phyloP scores from a whole-genome alignment of 2,888 invertebrate species.

The Sarcophaga variegata region DNA sequence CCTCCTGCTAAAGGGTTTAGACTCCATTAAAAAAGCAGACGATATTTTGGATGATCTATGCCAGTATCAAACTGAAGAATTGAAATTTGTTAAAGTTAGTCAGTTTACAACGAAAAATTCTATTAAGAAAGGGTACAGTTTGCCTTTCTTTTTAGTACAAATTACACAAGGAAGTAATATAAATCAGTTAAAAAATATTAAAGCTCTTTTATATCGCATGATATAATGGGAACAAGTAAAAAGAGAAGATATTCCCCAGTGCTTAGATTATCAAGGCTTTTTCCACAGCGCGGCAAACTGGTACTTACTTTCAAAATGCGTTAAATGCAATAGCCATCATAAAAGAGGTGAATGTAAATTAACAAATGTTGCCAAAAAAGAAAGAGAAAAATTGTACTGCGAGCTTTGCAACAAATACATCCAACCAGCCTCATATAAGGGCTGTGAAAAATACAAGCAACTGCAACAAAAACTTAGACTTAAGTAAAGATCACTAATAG shows the following conservation, averaged over 20 bases:
- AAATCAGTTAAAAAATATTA: conserved; percentile 32
- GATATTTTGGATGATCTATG: conserved; percentile 24
- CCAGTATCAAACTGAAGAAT: conserved; percentile 1
- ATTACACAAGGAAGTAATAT: conserved; percentile 17
- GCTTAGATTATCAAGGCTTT: conserved; percentile 30
- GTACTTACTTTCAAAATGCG: conserved; percentile 23
- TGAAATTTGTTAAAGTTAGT: neutral
- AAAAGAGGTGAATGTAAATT: neutral
- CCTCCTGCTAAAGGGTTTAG: conserved; percentile 19
- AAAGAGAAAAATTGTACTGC: too few relatives aligned
- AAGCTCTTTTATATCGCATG: neutral
- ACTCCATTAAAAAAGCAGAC: neutral
- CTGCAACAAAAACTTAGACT: too few relatives aligned
- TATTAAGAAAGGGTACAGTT: neutral
- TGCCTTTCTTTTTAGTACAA: conserved; percentile 36
- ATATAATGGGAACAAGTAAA: conserved; percentile 33
- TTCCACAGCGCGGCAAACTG: conserved; percentile 42
- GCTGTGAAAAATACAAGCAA: too few relatives aligned
- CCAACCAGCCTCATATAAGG: too few relatives aligned
- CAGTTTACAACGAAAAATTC: neutral
- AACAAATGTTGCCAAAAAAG: neutral
- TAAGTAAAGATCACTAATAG: neutral
- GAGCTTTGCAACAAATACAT: too few relatives aligned
- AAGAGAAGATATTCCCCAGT: conserved; percentile 22
- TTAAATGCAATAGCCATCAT: conserved; percentile 1